A percentile compares a stretch with the other conserved stretches of the same genome.
phyloP scores from a whole-genome alignment of 2,888 invertebrate genomes.

The Ariolimax columbianus region DNA sequence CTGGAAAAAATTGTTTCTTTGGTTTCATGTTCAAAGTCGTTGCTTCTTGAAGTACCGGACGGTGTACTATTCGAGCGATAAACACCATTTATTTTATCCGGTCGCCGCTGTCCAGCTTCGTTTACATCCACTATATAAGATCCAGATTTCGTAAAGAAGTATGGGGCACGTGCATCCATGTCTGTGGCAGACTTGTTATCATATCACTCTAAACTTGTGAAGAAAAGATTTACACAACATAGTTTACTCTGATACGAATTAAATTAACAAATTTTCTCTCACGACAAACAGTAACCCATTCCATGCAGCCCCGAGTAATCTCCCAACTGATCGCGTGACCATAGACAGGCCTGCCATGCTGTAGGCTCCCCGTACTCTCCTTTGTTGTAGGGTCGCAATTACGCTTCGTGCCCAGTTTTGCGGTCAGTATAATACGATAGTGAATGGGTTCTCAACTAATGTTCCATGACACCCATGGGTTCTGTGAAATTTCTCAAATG shows the following conservation, averaged over 20 bases:
- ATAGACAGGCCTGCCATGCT: too few species aligned
- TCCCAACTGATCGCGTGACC: too few species aligned
- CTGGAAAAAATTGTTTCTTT: conserved; percentile 6
- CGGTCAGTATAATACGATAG: too few species aligned
- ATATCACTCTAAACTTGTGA: neutral
- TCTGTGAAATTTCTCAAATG: too few species aligned
- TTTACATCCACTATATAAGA: conserved; percentile 3
- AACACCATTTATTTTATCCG: conserved; percentile 1
- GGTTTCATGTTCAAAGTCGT: neutral
- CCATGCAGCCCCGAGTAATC: neutral
- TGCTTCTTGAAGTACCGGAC: neutral
- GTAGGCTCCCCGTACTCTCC: too few species aligned
- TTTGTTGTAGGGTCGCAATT: too few species aligned
- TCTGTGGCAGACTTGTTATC: neutral
- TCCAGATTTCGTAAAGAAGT: conserved; percentile 21
- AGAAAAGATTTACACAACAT: neutral
- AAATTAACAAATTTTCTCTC: neutral
- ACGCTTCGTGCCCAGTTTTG: too few species aligned
- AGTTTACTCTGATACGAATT: too few species aligned
- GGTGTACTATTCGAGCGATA: conserved; percentile 23
- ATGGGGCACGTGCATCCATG: conserved; percentile 1
- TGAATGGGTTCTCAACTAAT: too few species aligned
- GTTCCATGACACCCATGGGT: too few species aligned
- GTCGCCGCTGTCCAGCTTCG: neutral
- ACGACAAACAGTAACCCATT: neutral